Evolutionary conservation across 2,888 invertebrate species (phyloP), one percentile per base, ranked within the genome.

Genomic region (Gymnoscelis rufifasciata): DNA sequence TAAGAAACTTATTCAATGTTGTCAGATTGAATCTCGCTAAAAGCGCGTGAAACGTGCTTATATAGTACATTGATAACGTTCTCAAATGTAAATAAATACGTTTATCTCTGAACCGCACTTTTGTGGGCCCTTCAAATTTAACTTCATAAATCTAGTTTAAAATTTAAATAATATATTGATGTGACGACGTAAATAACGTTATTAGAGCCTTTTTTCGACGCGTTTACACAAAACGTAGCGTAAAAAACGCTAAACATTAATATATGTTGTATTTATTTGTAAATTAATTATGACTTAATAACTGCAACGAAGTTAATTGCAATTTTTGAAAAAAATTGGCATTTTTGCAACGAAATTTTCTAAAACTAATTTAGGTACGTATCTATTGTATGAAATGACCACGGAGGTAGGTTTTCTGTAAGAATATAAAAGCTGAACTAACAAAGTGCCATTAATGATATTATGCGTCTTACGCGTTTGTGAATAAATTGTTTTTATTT

Each of bases 391-490:
- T 5, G 19, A 19, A 19, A 5, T 19, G 19, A 3, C 19, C 5
- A 19, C 3, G 19, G 5, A 3, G 19, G 2, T 19, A 19, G 5
- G n/a, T n/a, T n/a, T n/a, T n/a, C n/a, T n/a, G n/a, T n/a, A 56
- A 47, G 49, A n/a, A 33, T 51, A 45, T 46, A 50, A 48, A 56
- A 59, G 60, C 62, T 60, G 54, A 61, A 70, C 68, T 74, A 74
- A 76, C 69, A 60, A 46, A 60, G 83, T 83, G 83, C 83, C 83
- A 84, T 82, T 80, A 75, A 66, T 75, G 60, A 66, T 71, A 74
- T 72, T 68, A 68, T 45, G 64, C 51, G 49, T 45, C 47, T 47
- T 15, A n/a, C 15, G 15, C 31, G 31, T 6, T 11, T 56, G 51
- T 59, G 55, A 53, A 53, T 53, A 57, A 51, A 54, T 50, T 54